A percentile compares a stretch with the other conserved stretches of the same genome.
Conservation (phyloP, 2,797 vertebrate genomes). For the Oreonectes daqikongensis region DNA sequence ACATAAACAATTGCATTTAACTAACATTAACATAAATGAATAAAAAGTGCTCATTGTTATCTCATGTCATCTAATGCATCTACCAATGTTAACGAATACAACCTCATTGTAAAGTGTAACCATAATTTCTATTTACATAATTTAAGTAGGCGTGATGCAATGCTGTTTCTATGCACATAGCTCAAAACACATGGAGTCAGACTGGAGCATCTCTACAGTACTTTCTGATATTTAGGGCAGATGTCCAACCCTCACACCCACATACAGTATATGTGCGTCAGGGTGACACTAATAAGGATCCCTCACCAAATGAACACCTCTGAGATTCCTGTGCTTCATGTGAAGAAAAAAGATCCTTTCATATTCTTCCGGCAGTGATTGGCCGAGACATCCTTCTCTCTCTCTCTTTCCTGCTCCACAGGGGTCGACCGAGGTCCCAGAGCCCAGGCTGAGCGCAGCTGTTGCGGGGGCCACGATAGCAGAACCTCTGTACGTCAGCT, state of each 20-base stretch:
- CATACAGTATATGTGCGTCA: neutral
- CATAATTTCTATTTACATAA: no score
- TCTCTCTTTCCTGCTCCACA: slow-evolving; percentile 31
- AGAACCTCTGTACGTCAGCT: slow-evolving; percentile 26
- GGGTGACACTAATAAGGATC: slow-evolving; percentile 29
- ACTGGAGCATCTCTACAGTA: neutral
- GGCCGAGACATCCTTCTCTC: slow-evolving; percentile 17
- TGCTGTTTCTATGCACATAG: neutral
- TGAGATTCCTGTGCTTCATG: slow-evolving; percentile 5
- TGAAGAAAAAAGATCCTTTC: neutral
- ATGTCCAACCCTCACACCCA: slow-evolving; percentile 5
- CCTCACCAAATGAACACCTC: neutral
- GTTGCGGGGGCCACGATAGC: slow-evolving; percentile 26
- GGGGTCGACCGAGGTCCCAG: slow-evolving; percentile 22
- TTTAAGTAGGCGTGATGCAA: neutral
- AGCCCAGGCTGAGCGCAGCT: slow-evolving; percentile 37
- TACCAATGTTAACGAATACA: no score
- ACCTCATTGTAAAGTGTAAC: no score
- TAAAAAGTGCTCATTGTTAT: no score
- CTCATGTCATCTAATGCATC: no score
- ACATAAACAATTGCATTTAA: no score
- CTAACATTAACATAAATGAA: no score
- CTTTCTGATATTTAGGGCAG: slow-evolving; percentile 8
- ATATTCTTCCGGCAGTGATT: slow-evolving; percentile 1
- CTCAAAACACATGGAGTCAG: neutral